Evolutionary conservation across 2,888 invertebrate genomes (phyloP).

Genomic region (Galerucella calmariensis): DNA sequence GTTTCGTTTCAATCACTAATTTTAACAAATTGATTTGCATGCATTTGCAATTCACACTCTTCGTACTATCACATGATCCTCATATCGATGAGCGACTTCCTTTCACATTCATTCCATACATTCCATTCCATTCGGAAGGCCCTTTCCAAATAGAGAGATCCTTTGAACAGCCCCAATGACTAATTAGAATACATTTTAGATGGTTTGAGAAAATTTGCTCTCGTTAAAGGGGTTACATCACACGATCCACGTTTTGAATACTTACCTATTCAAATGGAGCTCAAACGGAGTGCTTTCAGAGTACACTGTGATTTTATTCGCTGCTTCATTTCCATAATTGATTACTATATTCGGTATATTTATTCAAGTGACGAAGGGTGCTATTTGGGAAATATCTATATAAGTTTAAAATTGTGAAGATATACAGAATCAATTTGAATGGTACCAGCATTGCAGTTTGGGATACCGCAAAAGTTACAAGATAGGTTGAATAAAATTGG

Average conservation of each 20-base stretch:
- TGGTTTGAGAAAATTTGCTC: conserved; percentile 55
- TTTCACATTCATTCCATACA: conserved; percentile 29
- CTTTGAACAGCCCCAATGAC: conserved; percentile 29
- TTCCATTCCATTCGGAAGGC: conserved; percentile 30
- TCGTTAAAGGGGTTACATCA: conserved; percentile 53
- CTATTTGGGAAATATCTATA: too few relatives aligned
- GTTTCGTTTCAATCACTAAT: too few relatives aligned
- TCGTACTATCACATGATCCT: conserved; percentile 26
- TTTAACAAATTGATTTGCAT: conserved; percentile 30
- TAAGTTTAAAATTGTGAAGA: too few relatives aligned
- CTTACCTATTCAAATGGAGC: conserved; percentile 50
- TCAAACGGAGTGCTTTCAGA: neutral
- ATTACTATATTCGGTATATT: too few relatives aligned
- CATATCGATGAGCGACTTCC: conserved; percentile 31
- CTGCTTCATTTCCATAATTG: too few relatives aligned
- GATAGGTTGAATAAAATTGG: too few relatives aligned
- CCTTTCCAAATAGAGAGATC: conserved; percentile 6
- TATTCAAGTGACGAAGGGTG: too few relatives aligned
- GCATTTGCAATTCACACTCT: conserved; percentile 27
- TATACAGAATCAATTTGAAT: too few relatives aligned
- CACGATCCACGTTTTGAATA: conserved; percentile 50
- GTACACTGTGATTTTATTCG: too few relatives aligned
- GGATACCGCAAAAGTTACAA: too few relatives aligned
- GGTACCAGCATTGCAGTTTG: too few relatives aligned
- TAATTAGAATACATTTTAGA: conserved; percentile 57